These are phyloP conservation scores for Astyanax mexicanus DNA, from an alignment of 2,797 vertebrate genomes.

Conservation along the genomic window DNA sequence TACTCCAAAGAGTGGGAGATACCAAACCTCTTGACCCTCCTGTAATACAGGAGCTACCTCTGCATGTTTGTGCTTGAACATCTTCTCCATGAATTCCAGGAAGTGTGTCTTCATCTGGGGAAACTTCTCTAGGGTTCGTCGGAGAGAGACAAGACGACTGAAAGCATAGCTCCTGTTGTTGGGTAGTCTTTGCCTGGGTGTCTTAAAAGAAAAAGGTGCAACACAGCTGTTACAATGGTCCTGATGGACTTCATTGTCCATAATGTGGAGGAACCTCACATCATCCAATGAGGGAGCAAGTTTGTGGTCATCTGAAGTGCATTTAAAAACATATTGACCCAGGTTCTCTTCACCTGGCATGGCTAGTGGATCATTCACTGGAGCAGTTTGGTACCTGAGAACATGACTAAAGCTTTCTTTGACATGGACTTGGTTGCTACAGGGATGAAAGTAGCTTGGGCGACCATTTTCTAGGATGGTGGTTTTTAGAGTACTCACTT, in stretches of 20 bases:
- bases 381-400: too few relatives aligned
- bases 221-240: slow-evolving; percentile 22
- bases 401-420: too few relatives aligned
- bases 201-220: neutral
- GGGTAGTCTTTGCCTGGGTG: neutral
- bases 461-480: too few relatives aligned
- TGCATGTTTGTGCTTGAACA: neutral
- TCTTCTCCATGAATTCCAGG: slow-evolving; percentile 17
- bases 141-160: neutral
- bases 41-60: slow-evolving; percentile 3
- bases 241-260: too few relatives aligned
- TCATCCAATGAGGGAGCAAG: too few relatives aligned
- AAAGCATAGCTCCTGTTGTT: slow-evolving; percentile 24
- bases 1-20: slow-evolving; percentile 1
- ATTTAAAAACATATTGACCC: too few relatives aligned
- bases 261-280: neutral
- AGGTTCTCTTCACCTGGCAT: too few relatives aligned
- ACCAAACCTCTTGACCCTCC: slow-evolving; percentile 22
- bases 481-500: too few relatives aligned
- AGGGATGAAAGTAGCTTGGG: too few relatives aligned
- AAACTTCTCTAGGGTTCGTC: neutral
- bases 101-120: slow-evolving; percentile 15
- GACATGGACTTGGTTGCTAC: too few relatives aligned
- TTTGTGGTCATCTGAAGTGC: too few relatives aligned
- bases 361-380: too few relatives aligned